phyloP scores from a whole-genome alignment of 2,113 vertebrate genomes.

The Reinhardtius hippoglossoides region DNA sequence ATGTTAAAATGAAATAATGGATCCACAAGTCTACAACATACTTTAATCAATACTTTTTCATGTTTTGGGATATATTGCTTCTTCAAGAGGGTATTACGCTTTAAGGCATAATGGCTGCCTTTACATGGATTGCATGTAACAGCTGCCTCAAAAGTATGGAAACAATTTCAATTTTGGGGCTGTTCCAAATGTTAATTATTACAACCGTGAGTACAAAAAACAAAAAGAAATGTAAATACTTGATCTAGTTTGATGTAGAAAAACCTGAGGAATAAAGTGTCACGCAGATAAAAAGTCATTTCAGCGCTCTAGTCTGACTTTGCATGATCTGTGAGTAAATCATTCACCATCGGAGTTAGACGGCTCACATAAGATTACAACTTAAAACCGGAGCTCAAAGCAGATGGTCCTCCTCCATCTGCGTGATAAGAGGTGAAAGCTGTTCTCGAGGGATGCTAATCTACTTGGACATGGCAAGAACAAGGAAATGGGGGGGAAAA shows the following conservation, averaged over 20 bases:
- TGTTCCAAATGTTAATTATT: neutral
- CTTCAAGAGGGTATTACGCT: neutral
- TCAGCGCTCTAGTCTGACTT: conserved; percentile 11
- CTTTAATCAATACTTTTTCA: neutral
- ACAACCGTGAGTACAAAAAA: conserved; percentile 2
- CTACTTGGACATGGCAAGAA: conserved; percentile 37
- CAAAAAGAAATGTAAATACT: neutral
- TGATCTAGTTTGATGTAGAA: neutral
- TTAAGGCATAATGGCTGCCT: no score
- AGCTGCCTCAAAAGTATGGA: neutral
- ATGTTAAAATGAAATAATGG: neutral
- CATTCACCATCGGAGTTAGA: conserved; percentile 31
- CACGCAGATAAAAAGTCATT: neutral
- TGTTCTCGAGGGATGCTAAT: conserved; percentile 66
- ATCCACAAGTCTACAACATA: neutral
- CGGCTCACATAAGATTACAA: conserved; percentile 55
- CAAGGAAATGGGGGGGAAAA: conserved; percentile 32
- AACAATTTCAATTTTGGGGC: neutral
- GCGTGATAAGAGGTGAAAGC: conserved; percentile 63
- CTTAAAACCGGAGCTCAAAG: conserved; percentile 60
- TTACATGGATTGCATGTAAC: neutral
- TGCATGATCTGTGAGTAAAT: conserved; percentile 39
- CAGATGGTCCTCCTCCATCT: conserved; percentile 60
- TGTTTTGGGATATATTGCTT: neutral
- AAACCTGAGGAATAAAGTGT: neutral